Conservation (phyloP, 2,888 invertebrate genomes). For the Iphiclides podalirius region DNA sequence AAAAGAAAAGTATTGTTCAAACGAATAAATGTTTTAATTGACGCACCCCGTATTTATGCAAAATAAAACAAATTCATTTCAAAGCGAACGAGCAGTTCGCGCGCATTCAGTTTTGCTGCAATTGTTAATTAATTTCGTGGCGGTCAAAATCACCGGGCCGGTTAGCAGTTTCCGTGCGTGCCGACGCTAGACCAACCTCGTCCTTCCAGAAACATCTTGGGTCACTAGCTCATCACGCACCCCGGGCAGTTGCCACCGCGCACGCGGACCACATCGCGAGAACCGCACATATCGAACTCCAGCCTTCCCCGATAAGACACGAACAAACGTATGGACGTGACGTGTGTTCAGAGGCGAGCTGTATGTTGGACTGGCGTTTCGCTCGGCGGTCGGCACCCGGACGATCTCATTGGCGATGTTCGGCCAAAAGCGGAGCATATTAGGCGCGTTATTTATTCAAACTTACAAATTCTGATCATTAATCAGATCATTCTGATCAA, state of each 20-base stretch:
- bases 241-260: conserved; percentile 51
- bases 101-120: no score
- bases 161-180: conserved; percentile 13
- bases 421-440: conserved; percentile 38
- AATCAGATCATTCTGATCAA: no score
- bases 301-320: conserved; percentile 32
- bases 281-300: conserved; percentile 45
- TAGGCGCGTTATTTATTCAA: conserved; percentile 12
- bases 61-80: no score
- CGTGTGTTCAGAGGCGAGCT: conserved; percentile 52
- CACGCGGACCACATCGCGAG: conserved; percentile 57
- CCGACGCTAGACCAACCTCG: conserved; percentile 54
- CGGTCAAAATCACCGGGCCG: conserved; percentile 12
- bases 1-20: no score
- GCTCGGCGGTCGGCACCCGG: conserved; percentile 36
- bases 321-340: conserved; percentile 50
- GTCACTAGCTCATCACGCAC: conserved; percentile 57
- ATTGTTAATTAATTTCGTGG: conserved; percentile 8
- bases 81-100: no score
- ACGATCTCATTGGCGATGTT: conserved; percentile 49
- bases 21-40: no score
- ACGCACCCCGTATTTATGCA: no score
- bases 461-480: no score
- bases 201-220: conserved; percentile 72
- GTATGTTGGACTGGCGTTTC: conserved; percentile 56